These are phyloP conservation scores for Calephelis nemesis DNA, from an alignment of 1,140 invertebrate genomes.

Conservation along the genomic window DNA sequence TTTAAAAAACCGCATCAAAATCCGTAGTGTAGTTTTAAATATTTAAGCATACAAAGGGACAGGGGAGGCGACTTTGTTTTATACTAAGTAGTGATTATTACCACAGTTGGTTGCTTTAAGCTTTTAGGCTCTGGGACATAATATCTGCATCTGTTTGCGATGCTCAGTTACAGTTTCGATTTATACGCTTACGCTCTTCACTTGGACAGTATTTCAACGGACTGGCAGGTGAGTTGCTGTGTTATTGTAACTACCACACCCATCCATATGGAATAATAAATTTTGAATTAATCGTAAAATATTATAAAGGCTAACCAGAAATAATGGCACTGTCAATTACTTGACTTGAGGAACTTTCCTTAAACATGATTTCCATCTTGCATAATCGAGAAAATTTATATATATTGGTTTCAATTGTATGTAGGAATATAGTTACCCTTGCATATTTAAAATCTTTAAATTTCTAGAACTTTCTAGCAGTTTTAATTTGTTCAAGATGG, in stretches of 20 bases:
- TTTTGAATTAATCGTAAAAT: constrained; percentile 32
- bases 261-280: constrained; percentile 66
- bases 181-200: constrained; percentile 25
- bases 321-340: constrained; percentile 43
- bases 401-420: not conserved
- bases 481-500: too few relatives aligned
- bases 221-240: constrained; percentile 65
- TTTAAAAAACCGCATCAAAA: too few relatives aligned
- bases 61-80: too few relatives aligned
- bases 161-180: not conserved
- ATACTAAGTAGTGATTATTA: too few relatives aligned
- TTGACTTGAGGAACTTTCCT: constrained; percentile 4
- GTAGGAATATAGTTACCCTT: not conserved
- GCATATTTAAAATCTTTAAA: not conserved
- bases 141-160: too few relatives aligned
- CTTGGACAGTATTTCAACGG: constrained; percentile 33
- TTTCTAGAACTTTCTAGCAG: too few relatives aligned
- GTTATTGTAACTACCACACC: constrained; percentile 64
- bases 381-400: constrained; percentile 8
- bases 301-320: constrained; percentile 19
- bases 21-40: too few relatives aligned
- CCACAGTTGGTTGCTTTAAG: too few relatives aligned
- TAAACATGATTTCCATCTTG: constrained; percentile 13
- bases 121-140: too few relatives aligned
- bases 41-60: too few relatives aligned